Base-by-base conservation (phyloP, 1,140 invertebrate genomes). In the Arctopsyche grandis region DNA sequence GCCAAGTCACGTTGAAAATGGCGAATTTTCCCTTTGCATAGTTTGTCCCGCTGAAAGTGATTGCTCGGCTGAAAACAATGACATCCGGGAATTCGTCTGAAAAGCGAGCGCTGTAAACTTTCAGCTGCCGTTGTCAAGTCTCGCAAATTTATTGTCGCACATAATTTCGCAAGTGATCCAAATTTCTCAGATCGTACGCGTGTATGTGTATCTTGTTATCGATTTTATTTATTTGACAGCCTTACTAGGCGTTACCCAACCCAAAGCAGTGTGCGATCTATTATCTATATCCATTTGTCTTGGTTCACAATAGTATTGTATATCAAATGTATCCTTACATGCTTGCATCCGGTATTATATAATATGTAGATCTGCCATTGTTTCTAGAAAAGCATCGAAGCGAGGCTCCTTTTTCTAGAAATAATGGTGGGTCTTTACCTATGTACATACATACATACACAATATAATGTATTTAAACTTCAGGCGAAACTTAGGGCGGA, bases 51-150 rank as follows among this genome's bases (percentile, higher is more conserved):
- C 22, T 66, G 19, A 66, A 52, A 66, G 22, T 56, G 24, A 22
- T 56, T 56, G 46, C n/a, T 52, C n/a, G 21, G 71, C 48, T 74
- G 71, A 48, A 74, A 74, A 56, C 71, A 21, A 56, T 74, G 71
- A 43, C 71, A 74, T 63, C 46, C 9, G 74, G 74, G 58, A 76
- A 63, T 76, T 76, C 63, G 22, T 63, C 74, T 44, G 48, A 63
- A 76, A 74, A 19, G 70, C 70, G 43, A 26, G 63, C 56, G 38
- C 22, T 76, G 46, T 76, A 58, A 76, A 76, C 26, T 76, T 76
- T 29, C 10, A 14, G 29, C 9, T n/a, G 56, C 16, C 10, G 9
- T 76, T 76, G 74, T 76, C 74, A 63, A 16, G 56, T 56, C 24
- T 16, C 7, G 5, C 19, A 58, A 75, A 75, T 75, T 75, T 75